phyloP scores from a whole-genome alignment of 2,113 vertebrate species.

The Tachycineta bicolor region DNA sequence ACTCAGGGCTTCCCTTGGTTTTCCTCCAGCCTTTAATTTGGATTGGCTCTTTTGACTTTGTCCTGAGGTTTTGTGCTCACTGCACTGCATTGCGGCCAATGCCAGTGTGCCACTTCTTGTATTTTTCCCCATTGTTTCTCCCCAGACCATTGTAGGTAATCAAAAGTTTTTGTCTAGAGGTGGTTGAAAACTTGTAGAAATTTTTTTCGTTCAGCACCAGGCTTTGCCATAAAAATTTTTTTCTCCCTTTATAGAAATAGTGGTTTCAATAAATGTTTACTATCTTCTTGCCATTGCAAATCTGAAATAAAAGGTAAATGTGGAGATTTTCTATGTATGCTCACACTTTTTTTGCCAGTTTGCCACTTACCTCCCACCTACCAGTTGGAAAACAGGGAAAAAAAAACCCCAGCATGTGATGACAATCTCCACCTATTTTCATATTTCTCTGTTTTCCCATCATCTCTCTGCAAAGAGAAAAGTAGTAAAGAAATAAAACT shows the following conservation, averaged over 20 bases:
- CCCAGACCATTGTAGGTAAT: neutral
- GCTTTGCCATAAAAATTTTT: neutral
- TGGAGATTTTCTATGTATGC: conserved; percentile 36
- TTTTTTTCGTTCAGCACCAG: neutral
- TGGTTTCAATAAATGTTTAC: conserved; percentile 40
- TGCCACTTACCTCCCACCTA: conserved; percentile 65
- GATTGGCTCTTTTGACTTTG: neutral
- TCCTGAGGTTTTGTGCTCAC: neutral
- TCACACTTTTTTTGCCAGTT: conserved; percentile 61
- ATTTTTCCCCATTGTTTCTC: neutral
- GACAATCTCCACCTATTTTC: conserved; percentile 38
- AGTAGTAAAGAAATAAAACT: neutral
- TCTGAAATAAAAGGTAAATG: conserved; percentile 52
- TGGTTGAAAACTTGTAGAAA: neutral
- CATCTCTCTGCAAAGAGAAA: neutral
- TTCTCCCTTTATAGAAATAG: neutral
- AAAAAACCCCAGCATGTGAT: neutral
- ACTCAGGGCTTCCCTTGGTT: neutral
- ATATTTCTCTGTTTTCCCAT: neutral
- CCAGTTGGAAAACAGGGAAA: conserved; percentile 50
- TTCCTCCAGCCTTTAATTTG: neutral
- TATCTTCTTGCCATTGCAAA: conserved; percentile 11
- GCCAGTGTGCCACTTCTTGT: neutral
- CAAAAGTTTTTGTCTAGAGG: neutral
- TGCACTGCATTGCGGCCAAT: neutral